A percentile compares a stretch with the other conserved stretches of the same genome.
phyloP scores from a whole-genome alignment of 2,888 invertebrate genomes.

The Cotesia congregata region DNA sequence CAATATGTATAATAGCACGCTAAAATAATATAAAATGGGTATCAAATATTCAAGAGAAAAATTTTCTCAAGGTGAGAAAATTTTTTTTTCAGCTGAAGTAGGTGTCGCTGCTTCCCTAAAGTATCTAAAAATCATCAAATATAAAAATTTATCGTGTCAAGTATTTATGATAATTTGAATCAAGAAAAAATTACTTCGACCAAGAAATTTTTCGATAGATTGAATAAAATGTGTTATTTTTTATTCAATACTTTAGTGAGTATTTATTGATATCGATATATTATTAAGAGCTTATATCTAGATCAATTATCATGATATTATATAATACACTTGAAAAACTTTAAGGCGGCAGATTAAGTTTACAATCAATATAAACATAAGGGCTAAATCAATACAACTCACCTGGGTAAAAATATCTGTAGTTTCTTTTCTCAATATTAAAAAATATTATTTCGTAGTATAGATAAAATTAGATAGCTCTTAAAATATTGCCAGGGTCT shows the following conservation, averaged over 20 bases:
- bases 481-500: conserved; percentile 18
- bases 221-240: background rate
- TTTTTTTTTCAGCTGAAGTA: no score
- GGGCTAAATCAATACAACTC: conserved; percentile 35
- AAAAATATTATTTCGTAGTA: conserved; percentile 28
- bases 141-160: no score
- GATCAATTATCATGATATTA: conserved; percentile 32
- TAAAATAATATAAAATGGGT: no score
- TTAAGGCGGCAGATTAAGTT: conserved; percentile 30
- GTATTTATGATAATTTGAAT: no score
- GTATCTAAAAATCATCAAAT: no score
- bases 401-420: conserved; percentile 21
- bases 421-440: background rate
- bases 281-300: no score
- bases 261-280: conserved; percentile 15
- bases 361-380: conserved; percentile 24
- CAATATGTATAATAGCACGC: no score
- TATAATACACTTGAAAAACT: conserved; percentile 5
- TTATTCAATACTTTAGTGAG: background rate
- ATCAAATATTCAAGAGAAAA: no score
- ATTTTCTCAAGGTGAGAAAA: no score
- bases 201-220: background rate
- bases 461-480: conserved; percentile 46
- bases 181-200: no score
- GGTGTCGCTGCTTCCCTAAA: no score